Percentiles rank a stretch among this genome's conserved stretches.
Evolutionary conservation across 1,140 invertebrate species (phyloP).

Genomic region (Kradibia gibbosae): DNA sequence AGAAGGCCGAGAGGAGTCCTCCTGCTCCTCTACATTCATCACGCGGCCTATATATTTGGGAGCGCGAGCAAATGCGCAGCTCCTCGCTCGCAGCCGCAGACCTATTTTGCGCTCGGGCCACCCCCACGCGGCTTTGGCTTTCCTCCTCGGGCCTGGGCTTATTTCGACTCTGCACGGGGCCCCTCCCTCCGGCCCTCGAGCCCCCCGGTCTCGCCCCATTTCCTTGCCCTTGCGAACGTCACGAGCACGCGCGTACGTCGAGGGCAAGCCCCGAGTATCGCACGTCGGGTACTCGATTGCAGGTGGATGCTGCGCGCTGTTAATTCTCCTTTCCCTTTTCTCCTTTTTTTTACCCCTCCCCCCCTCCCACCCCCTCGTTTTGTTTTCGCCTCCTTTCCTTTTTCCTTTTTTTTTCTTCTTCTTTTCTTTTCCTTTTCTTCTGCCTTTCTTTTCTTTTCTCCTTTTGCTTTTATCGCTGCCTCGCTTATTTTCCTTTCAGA

Average conservation of each 20-base stretch:
- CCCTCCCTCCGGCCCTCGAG: neutral
- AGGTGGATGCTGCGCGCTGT: conserved; percentile 15
- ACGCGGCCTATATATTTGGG: conserved; percentile 32
- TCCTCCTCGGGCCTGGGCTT: neutral
- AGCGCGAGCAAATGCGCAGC: neutral
- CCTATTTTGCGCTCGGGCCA: conserved; percentile 17
- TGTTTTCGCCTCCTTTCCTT: neutral
- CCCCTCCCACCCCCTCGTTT: too few relatives aligned
- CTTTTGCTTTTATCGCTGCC: neutral
- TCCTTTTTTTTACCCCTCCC: neutral
- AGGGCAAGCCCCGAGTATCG: neutral
- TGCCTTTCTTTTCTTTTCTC: neutral
- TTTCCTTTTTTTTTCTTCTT: conserved; percentile 43
- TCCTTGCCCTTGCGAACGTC: conserved; percentile 13
- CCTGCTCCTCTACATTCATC: conserved; percentile 47
- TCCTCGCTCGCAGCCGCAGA: neutral
- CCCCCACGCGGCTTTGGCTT: neutral
- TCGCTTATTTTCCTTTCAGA: conserved; percentile 11
- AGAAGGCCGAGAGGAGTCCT: neutral
- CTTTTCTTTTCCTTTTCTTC: conserved; percentile 25
- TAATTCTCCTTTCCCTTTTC: conserved; percentile 23
- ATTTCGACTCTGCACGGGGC: neutral
- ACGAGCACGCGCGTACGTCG: neutral
- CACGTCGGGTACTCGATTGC: neutral
- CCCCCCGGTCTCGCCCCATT: neutral